A percentile compares a stretch with the other conserved stretches of the same genome.
These are phyloP conservation scores for Phrynocephalus vlangalii DNA, from an alignment of 2,797 vertebrate genomes.

Conservation along the genomic window DNA sequence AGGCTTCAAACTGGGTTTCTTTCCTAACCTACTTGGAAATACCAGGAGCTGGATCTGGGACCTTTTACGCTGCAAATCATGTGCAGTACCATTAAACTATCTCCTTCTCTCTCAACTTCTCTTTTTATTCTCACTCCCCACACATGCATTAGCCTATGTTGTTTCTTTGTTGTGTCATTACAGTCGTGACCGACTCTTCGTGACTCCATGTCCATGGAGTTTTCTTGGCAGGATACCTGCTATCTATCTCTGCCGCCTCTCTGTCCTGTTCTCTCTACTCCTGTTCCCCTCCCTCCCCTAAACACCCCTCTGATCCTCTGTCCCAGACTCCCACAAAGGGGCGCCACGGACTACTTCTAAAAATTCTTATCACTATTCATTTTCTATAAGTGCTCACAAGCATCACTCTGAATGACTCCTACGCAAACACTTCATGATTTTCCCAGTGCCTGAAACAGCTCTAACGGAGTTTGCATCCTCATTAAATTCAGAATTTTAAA, in stretches of 20 bases:
- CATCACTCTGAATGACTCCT: background rate
- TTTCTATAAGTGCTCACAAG: constrained; percentile 13
- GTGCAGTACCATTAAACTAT: background rate
- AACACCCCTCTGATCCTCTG: background rate
- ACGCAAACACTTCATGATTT: background rate
- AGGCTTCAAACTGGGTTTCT: too few relatives aligned
- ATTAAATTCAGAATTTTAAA: constrained; percentile 23
- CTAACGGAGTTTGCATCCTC: background rate
- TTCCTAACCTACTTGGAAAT: too few relatives aligned
- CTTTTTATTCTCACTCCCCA: too few relatives aligned
- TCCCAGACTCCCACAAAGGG: background rate
- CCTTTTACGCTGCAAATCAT: background rate
- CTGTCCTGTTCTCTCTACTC: background rate
- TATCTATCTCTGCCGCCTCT: background rate
- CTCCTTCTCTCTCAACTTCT: background rate
- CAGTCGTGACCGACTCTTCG: too few relatives aligned
- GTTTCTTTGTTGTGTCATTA: too few relatives aligned
- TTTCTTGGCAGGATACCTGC: too few relatives aligned
- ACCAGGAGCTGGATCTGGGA: background rate
- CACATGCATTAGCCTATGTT: background rate
- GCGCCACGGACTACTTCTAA: background rate
- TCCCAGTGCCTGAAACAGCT: background rate
- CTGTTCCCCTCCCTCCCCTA: background rate
- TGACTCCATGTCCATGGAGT: too few relatives aligned
- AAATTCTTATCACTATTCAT: background rate